A percentile compares a stretch with the other conserved stretches of the same genome.
These are phyloP conservation scores for Bombus affinis DNA, from an alignment of 1,140 invertebrate genomes.

Conservation along the genomic window DNA sequence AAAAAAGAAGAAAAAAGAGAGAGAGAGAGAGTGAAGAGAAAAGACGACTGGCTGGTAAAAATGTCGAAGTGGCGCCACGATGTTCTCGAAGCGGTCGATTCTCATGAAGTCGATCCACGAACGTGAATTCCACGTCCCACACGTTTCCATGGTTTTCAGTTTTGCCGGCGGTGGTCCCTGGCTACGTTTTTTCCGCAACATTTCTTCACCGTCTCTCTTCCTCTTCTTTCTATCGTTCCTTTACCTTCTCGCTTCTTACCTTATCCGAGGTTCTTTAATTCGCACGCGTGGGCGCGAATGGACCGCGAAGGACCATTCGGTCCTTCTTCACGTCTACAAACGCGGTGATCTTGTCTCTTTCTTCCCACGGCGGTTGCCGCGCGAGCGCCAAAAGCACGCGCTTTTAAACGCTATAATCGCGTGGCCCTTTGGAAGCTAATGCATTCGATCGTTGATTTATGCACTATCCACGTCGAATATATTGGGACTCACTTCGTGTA, in stretches of 20 bases:
- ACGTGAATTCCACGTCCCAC: constrained; percentile 61
- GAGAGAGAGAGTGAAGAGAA: not conserved
- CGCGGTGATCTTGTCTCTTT: constrained; percentile 4
- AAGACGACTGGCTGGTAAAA: constrained; percentile 14
- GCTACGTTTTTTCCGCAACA: constrained; percentile 47
- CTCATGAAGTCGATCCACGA: constrained; percentile 48
- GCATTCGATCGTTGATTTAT: constrained; percentile 79
- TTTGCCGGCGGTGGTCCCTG: constrained; percentile 58
- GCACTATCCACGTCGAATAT: constrained; percentile 70
- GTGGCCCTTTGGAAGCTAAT: constrained; percentile 72
- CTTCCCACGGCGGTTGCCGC: constrained; percentile 12
- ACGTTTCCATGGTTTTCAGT: constrained; percentile 66
- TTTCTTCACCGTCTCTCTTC: constrained; percentile 20
- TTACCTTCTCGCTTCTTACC: constrained; percentile 46
- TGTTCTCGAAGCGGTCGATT: constrained; percentile 61
- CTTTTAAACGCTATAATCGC: constrained; percentile 70
- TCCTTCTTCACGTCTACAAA: constrained; percentile 31
- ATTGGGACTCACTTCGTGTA: constrained; percentile 72
- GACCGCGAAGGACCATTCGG: constrained; percentile 42
- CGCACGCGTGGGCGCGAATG: constrained; percentile 71
- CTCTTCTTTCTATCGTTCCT: constrained; percentile 7
- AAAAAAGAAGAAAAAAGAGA: not conserved
- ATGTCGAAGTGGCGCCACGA: constrained; percentile 66
- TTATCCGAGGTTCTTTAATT: constrained; percentile 74
- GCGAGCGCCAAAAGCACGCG: constrained; percentile 61